Evolutionary conservation across 2,797 vertebrate genomes (phyloP), one percentile per base, ranked within the genome.

Genomic region (Salmo trutta): DNA sequence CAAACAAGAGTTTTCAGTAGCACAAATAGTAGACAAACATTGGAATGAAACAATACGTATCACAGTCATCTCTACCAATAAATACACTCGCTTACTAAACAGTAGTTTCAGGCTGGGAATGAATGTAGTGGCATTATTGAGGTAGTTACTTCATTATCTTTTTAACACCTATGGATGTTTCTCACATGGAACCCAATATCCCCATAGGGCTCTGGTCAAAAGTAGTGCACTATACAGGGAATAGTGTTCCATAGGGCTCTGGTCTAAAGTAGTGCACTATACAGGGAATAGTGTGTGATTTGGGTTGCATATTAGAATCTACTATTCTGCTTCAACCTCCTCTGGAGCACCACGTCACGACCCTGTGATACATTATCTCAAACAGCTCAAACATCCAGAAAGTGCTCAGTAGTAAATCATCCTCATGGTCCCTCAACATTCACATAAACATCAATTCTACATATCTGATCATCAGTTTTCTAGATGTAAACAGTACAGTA

Each of bases 401-500:
- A 93, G 92, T 93, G 92, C 92, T 93, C 79, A 81, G 81, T 82
- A 85, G 81, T 86, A 86, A 59, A 59, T 21, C 54, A 59, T 88
- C 27, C 88, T 77, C 78, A 82, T 84, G 74, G 80, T 82, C 81
- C 71, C 76, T 80, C 76, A 72, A 75, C 74, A 69, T 81, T 75
- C 76, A 21, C 79, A 82, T 75, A 72, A 85, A 85, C 88, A 74
- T 79, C 4, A 78, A 59, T 51, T 27, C 59, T 54, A 54, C 54
- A 59, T 72, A 73, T 64, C 67, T 80, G 83, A 80, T 59, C 8
- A 1, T 56, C 69, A 73, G 29, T 8, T 71, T 21, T 68, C 72
- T 69, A 71, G 76, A 36, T 76, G 2, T 47, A 71, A 71, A 71
- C 70, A 51, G n/a, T 78, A 83, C 85, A 87, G 85, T 84, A 89